Evolutionary conservation across 2,113 vertebrate genomes (phyloP).

Genomic region (Phodopus roborovskii): DNA sequence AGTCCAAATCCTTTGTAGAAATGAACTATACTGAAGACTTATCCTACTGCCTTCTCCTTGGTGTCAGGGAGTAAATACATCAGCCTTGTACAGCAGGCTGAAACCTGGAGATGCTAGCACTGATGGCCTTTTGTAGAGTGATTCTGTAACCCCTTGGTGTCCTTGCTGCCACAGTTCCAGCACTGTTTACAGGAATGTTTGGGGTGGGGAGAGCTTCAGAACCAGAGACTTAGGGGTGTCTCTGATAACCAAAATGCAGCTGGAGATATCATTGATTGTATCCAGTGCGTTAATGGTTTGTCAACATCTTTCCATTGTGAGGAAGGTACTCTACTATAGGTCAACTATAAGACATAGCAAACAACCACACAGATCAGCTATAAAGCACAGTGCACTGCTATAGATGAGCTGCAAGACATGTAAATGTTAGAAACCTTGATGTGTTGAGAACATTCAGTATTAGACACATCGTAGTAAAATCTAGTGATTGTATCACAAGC

Average conservation of each 20-base stretch:
- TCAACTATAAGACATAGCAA: not conserved
- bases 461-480: not conserved
- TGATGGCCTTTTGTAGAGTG: too few species aligned
- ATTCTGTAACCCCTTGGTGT: not conserved
- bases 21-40: not conserved
- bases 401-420: not conserved
- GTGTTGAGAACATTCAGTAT: not conserved
- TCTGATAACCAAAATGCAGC: not conserved
- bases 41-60: not conserved
- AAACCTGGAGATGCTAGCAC: not conserved
- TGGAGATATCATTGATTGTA: not conserved
- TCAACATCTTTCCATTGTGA: not conserved
- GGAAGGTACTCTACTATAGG: not conserved
- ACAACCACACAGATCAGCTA: not conserved
- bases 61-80: not conserved
- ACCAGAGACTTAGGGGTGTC: not conserved
- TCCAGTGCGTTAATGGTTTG: not conserved
- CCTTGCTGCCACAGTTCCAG: not conserved
- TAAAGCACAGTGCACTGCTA: not conserved
- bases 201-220: not conserved
- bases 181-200: not conserved
- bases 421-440: constrained; percentile 2
- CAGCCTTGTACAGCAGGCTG: not conserved
- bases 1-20: not conserved
- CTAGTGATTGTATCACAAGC: not conserved